These are phyloP conservation scores for Rhyacichthys aspro DNA, from an alignment of 2,797 vertebrate species.

Conservation along the genomic window DNA sequence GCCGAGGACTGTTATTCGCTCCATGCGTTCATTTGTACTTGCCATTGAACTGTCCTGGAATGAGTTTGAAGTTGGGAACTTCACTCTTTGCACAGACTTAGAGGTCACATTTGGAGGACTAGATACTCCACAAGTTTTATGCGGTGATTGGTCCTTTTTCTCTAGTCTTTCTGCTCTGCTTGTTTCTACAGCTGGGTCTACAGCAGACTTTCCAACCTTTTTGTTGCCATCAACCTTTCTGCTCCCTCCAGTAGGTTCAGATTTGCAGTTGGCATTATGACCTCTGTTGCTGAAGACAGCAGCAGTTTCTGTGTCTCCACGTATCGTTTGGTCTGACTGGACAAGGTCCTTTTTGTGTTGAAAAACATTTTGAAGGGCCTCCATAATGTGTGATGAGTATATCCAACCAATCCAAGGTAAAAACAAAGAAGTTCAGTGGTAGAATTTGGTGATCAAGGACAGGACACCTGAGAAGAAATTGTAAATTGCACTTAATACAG, in stretches of 20 bases:
- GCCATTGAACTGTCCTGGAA: background rate
- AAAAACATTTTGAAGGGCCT: slow-evolving; percentile 29
- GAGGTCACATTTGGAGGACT: slow-evolving; percentile 20
- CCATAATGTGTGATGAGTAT: slow-evolving; percentile 38
- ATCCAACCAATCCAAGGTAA: no score
- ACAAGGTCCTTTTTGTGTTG: no score
- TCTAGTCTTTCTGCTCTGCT: slow-evolving; percentile 24
- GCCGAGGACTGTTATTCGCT: background rate
- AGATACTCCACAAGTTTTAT: slow-evolving; percentile 36
- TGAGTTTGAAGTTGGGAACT: slow-evolving; percentile 31
- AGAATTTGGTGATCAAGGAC: no score
- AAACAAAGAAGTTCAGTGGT: no score
- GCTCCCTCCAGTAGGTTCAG: slow-evolving; percentile 46
- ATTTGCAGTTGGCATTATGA: slow-evolving; percentile 11
- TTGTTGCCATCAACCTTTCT: slow-evolving; percentile 32
- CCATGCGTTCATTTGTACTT: slow-evolving; percentile 21
- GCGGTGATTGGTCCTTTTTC: slow-evolving; percentile 1
- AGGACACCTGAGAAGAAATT: no score
- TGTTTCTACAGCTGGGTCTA: no score
- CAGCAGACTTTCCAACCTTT: slow-evolving; percentile 10
- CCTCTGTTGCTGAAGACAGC: slow-evolving; percentile 6
- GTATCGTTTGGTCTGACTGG: slow-evolving; percentile 18
- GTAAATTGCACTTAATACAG: no score
- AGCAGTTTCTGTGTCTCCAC: slow-evolving; percentile 5
- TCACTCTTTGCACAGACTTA: slow-evolving; percentile 14